Evolutionary conservation across 2,113 vertebrate genomes (phyloP), one percentile per base, ranked within the genome.

Genomic region (Halichoeres trimaculatus): DNA sequence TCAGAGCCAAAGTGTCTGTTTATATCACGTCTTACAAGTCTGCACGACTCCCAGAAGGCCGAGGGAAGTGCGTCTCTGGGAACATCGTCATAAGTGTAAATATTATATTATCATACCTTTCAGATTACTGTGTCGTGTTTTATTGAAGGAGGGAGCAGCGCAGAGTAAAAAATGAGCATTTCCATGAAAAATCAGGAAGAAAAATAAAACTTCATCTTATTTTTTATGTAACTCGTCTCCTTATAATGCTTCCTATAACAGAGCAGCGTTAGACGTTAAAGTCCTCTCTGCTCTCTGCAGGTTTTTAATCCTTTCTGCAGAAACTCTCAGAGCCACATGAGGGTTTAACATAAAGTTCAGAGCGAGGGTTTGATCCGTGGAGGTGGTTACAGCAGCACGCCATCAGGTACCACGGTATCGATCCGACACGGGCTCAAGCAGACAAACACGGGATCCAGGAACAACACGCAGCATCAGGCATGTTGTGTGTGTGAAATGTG

Each of bases 21-120:
- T 86, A 61, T 67, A 63, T 85, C 80, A 79, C 22, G 62, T 71
- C 64, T 76, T 65, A 65, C 71, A 70, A 73, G 76, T 57, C 22
- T 5, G 43, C 3, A 1, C 34, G 30, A 54, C 52, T 84, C 81
- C 83, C 76, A 76, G 19, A 73, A 71, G 79, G 55, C 36, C 58
- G 61, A 69, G 53, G 70, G 38, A 69, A 67, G 62, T 65, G 43
- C 55, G 62, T 75, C 81, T 71, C 83, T 66, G 67, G 78, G 75
- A 83, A 76, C 70, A 26, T 34, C 70, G 43, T 81, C 54, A 74
- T 78, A 80, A 69, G 67, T 76, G 68, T 77, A 81, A 86, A 86
- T 77, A 80, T 83, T 70, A 73, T 79, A 80, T 84, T 81, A 80
- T 73, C 65, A 77, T 73, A 81, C 83, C 83, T 86, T 81, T 85